Evolutionary conservation across 1,140 invertebrate genomes (phyloP).

Genomic region (Zaprionus africanus): DNA sequence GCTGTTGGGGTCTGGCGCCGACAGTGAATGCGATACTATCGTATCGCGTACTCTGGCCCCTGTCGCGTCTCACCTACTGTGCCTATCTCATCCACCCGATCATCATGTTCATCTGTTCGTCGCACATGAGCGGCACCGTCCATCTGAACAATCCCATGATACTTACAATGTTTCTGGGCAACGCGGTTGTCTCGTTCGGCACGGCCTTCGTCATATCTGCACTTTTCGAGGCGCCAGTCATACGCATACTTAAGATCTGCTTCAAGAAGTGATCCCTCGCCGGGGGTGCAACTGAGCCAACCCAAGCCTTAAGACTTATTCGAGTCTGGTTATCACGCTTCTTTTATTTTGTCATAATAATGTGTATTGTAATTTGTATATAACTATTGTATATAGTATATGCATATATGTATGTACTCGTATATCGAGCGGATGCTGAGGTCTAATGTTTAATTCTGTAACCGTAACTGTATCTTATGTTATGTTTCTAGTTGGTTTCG

Average conservation of each 20-base stretch:
- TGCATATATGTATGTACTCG: constrained; percentile 17
- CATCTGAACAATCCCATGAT: constrained; percentile 90
- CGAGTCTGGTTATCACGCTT: constrained; percentile 8
- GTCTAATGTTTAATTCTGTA: constrained; percentile 17
- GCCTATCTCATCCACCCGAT: constrained; percentile 95
- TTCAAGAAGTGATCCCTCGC: constrained; percentile 72
- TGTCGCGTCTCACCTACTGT: constrained; percentile 95
- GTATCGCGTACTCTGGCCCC: constrained; percentile 91
- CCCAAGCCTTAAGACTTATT: too few relatives aligned
- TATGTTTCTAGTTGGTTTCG: constrained; percentile 50
- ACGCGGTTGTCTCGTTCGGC: constrained; percentile 90
- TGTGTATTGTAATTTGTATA: constrained; percentile 35
- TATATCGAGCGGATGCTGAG: constrained; percentile 34
- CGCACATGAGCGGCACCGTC: constrained; percentile 90
- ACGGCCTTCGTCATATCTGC: constrained; percentile 91
- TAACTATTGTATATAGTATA: constrained; percentile 32
- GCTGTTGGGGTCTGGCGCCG: constrained; percentile 90
- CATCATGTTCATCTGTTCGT: constrained; percentile 91
- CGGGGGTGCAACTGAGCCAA: background rate
- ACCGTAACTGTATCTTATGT: constrained; percentile 30
- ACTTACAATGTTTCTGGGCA: constrained; percentile 91
- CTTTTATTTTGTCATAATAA: constrained; percentile 19
- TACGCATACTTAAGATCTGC: constrained; percentile 90
- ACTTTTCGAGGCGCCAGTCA: constrained; percentile 91
- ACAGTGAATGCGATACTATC: constrained; percentile 91